Percentiles rank a stretch among this genome's conserved stretches.
Conservation (phyloP, 2,888 invertebrate genomes). For the Torymus texanus region DNA sequence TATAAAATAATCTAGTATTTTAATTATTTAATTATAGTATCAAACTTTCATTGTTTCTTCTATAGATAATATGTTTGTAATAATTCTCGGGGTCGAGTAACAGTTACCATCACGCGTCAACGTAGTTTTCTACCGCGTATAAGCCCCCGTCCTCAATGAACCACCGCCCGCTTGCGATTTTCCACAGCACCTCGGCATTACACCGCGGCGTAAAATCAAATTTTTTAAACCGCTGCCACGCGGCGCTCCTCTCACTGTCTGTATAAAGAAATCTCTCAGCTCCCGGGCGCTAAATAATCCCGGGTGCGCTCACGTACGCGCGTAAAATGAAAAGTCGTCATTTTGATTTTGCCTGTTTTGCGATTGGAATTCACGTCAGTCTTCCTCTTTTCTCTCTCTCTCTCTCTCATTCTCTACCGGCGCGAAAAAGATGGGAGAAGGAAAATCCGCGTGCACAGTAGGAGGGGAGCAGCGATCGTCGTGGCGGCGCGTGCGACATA, state of each 20-base stretch:
- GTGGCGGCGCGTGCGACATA: conserved; percentile 12
- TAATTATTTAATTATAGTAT: too few relatives aligned
- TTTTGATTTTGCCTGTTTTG: not conserved
- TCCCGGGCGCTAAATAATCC: not conserved
- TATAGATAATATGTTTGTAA: too few relatives aligned
- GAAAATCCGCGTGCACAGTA: not conserved
- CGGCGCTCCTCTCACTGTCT: conserved; percentile 1
- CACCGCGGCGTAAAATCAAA: too few relatives aligned
- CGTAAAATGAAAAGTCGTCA: conserved; percentile 34
- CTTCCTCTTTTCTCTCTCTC: not conserved
- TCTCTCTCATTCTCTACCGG: conserved; percentile 24
- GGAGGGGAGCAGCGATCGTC: not conserved
- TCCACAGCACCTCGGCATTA: too few relatives aligned
- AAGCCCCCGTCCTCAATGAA: too few relatives aligned
- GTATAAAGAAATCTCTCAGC: conserved; percentile 37
- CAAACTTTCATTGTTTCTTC: too few relatives aligned
- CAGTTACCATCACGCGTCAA: too few relatives aligned
- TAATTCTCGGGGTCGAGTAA: too few relatives aligned
- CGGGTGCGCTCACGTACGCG: not conserved
- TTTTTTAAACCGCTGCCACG: too few relatives aligned
- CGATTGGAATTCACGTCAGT: conserved; percentile 46
- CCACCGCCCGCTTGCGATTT: too few relatives aligned
- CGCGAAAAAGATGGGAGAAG: not conserved
- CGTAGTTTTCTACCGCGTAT: too few relatives aligned
- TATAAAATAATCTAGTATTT: too few relatives aligned